phyloP scores from a whole-genome alignment of 2,113 vertebrate species.

The Ceuthmochares aereus region DNA sequence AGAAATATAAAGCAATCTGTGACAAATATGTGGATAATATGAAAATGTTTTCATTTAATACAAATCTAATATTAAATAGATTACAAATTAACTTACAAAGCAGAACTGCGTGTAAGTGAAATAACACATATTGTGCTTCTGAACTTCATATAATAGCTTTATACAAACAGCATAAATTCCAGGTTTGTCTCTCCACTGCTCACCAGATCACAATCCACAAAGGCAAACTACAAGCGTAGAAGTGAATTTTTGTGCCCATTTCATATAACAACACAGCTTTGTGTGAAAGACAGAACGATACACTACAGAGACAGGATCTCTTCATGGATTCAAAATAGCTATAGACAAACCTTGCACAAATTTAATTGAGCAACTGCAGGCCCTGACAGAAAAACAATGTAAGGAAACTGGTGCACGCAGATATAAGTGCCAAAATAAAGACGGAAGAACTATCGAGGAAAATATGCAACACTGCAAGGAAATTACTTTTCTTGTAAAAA shows the following conservation, averaged over 20 bases:
- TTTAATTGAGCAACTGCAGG: conserved; percentile 48
- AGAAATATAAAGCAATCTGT: neutral
- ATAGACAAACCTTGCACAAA: neutral
- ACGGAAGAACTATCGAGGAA: neutral
- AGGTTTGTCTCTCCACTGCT: neutral
- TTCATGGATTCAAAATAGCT: neutral
- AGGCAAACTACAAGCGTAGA: neutral
- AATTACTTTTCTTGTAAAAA: conserved; percentile 64
- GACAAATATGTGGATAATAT: neutral
- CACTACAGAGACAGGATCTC: neutral
- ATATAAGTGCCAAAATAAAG: conserved; percentile 67
- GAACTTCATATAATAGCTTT: neutral
- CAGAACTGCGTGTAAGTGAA: neutral
- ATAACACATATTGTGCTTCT: neutral
- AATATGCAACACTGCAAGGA: conserved; percentile 46
- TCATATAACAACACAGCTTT: neutral
- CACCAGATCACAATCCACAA: neutral
- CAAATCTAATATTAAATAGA: neutral
- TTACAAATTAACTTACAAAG: neutral
- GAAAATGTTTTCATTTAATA: neutral
- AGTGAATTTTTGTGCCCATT: neutral
- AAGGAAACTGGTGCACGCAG: conserved; percentile 53
- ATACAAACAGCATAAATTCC: neutral
- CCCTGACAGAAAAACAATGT: conserved; percentile 50
- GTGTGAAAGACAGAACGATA: neutral